A percentile compares a stretch with the other conserved stretches of the same genome.
Evolutionary conservation across 2,797 vertebrate genomes (phyloP).

Genomic region (Hoplostethus atlanticus): DNA sequence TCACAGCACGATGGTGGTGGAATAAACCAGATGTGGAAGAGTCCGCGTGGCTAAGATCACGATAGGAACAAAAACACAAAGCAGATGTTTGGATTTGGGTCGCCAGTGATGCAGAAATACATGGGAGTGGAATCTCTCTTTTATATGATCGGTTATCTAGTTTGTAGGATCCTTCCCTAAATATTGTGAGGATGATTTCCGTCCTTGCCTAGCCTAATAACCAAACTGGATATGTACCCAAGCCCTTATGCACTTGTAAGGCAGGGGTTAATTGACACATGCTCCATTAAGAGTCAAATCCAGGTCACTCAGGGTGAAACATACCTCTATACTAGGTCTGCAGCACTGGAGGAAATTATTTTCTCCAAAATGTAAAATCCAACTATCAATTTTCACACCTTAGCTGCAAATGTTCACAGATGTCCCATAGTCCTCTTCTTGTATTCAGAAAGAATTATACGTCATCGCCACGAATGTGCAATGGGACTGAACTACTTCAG

Average conservation of each 20-base stretch:
- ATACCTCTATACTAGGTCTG: not conserved
- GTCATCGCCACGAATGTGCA: not conserved
- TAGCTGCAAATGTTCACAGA: conserved; percentile 15
- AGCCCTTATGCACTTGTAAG: too few relatives aligned
- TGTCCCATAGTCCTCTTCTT: not conserved
- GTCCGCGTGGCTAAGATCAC: not conserved
- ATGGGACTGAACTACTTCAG: too few relatives aligned
- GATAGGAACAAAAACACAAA: not conserved
- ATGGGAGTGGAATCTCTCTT: not conserved
- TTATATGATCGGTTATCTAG: too few relatives aligned
- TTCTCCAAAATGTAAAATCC: conserved; percentile 10
- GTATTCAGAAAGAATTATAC: not conserved
- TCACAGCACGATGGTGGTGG: too few relatives aligned
- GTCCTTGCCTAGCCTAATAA: too few relatives aligned
- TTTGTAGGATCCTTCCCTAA: too few relatives aligned
- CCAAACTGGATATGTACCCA: too few relatives aligned
- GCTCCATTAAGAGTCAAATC: too few relatives aligned
- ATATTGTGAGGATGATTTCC: too few relatives aligned
- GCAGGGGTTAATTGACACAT: too few relatives aligned
- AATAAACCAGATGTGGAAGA: too few relatives aligned
- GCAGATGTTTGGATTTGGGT: not conserved
- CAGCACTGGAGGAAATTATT: not conserved
- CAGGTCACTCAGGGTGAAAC: too few relatives aligned
- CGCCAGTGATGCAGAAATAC: not conserved
- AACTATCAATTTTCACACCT: conserved; percentile 1